Evolutionary conservation across 2,113 vertebrate genomes (phyloP).

Genomic region (Gasterosteus nipponicus): DNA sequence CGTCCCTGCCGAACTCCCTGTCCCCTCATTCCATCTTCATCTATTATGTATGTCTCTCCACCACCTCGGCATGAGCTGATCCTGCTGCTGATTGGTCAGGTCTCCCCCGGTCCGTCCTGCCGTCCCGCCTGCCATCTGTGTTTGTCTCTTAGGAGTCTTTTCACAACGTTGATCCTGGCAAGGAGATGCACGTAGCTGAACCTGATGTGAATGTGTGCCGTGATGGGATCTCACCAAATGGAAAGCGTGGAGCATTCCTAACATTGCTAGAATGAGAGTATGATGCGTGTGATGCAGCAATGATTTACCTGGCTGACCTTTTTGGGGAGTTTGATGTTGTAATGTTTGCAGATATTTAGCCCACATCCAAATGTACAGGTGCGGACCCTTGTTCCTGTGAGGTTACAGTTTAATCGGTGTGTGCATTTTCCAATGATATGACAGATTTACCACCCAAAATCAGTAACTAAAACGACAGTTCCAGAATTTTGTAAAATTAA

Average conservation of each 20-base stretch:
- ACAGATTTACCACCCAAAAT: neutral
- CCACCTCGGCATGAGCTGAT: slow-evolving; percentile 21
- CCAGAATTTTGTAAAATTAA: neutral
- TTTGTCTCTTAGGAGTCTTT: slow-evolving; percentile 40
- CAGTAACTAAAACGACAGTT: neutral
- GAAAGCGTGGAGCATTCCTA: slow-evolving; percentile 56
- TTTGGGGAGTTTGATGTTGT: neutral
- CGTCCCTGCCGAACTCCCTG: neutral
- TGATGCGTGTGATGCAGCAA: neutral
- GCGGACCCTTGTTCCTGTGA: neutral
- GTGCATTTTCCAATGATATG: neutral
- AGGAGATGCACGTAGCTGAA: slow-evolving; percentile 25
- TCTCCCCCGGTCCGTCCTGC: slow-evolving; percentile 27
- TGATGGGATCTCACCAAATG: slow-evolving; percentile 41
- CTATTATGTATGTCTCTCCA: neutral
- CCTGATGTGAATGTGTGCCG: slow-evolving; percentile 22
- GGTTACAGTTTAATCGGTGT: neutral
- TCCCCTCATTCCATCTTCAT: slow-evolving; percentile 7
- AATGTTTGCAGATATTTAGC: neutral
- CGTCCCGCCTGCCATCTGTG: slow-evolving; percentile 59
- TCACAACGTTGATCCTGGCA: slow-evolving; percentile 39
- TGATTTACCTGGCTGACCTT: neutral
- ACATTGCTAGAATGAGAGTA: slow-evolving; percentile 53
- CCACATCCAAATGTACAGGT: neutral
- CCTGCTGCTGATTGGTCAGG: slow-evolving; percentile 17